phyloP scores from a whole-genome alignment of 2,113 vertebrate genomes.

The Psophia crepitans region DNA sequence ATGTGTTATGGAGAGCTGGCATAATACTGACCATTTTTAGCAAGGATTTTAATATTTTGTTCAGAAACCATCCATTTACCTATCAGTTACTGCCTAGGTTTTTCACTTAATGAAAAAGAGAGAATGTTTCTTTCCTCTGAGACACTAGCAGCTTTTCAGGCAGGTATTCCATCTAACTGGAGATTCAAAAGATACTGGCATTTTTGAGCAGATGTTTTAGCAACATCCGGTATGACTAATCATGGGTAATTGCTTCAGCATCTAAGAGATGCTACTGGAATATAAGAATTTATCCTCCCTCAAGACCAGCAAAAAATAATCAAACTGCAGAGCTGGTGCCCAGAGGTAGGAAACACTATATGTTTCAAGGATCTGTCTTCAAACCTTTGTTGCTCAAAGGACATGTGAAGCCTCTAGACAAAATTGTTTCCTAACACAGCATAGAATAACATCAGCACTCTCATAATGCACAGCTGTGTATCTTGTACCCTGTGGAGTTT shows the following conservation, averaged over 20 bases:
- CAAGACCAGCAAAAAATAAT: background rate
- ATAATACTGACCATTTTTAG: background rate
- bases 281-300: background rate
- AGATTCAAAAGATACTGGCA: background rate
- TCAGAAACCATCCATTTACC: background rate
- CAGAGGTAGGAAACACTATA: background rate
- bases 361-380: background rate
- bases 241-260: background rate
- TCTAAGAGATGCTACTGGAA: background rate
- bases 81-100: background rate
- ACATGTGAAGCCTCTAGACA: constrained; percentile 3
- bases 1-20: background rate
- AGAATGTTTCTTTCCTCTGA: background rate
- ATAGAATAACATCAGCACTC: constrained; percentile 5
- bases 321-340: background rate
- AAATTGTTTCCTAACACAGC: background rate
- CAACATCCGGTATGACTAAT: background rate
- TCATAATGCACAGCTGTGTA: constrained; percentile 22
- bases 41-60: background rate
- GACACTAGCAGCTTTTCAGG: background rate
- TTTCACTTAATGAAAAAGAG: background rate
- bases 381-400: background rate
- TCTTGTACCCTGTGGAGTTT: constrained; percentile 28
- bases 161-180: background rate
- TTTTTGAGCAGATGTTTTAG: background rate